These are phyloP conservation scores for Agrochola macilenta DNA, from an alignment of 2,888 invertebrate species.

Conservation along the genomic window DNA sequence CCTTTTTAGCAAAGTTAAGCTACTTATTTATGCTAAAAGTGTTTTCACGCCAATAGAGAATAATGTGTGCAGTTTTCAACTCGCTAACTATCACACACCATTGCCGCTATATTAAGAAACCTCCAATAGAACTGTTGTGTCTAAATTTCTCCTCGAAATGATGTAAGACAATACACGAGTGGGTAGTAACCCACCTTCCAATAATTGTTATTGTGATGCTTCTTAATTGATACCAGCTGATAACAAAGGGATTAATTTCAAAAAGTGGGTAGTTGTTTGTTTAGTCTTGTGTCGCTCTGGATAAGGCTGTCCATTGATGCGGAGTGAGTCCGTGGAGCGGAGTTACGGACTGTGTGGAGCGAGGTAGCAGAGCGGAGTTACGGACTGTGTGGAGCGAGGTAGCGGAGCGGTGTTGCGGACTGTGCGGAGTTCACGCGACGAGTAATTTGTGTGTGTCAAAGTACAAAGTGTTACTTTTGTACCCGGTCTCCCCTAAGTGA, in stretches of 20 bases:
- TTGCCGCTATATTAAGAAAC: neutral
- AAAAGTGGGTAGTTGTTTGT: slow-evolving; percentile 4
- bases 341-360: too few species aligned
- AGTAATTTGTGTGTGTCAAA: too few species aligned
- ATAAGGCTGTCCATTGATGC: too few species aligned
- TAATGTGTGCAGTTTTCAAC: neutral
- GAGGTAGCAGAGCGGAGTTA: too few species aligned
- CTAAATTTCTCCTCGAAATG: neutral
- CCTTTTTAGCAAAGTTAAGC: neutral
- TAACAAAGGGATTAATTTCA: slow-evolving; percentile 23
- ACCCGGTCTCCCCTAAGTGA: too few species aligned
- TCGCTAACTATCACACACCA: too few species aligned
- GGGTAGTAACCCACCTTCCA: neutral
- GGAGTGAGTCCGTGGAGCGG: too few species aligned
- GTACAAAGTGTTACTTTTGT: too few species aligned
- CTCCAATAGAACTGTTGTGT: neutral
- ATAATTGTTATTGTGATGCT: slow-evolving; percentile 13
- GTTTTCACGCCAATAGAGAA: neutral
- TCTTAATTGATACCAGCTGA: neutral
- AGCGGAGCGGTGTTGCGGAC: too few species aligned
- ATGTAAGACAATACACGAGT: slow-evolving; percentile 15
- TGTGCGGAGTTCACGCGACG: too few species aligned
- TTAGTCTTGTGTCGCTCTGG: neutral
- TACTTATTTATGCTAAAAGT: neutral
- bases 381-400: too few species aligned